Base-by-base conservation (phyloP, 2,888 invertebrate species). In the Plagodis pulveraria region DNA sequence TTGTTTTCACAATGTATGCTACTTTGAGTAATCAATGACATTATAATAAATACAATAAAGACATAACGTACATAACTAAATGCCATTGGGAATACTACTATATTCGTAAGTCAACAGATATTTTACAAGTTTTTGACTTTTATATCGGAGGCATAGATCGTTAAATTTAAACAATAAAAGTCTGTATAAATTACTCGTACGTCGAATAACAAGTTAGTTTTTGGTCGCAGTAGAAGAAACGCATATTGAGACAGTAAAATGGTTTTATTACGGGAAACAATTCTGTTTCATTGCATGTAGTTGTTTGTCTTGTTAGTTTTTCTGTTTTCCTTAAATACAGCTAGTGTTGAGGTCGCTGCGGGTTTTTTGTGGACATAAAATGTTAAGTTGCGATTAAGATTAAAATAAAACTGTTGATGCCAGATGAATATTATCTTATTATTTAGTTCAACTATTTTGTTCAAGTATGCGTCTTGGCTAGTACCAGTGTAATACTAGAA, bases 201-300 rank as follows among this genome's bases (percentile, higher is more conserved):
- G 80, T 83, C 78, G 82, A 86, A 85, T 78, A 84, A 84, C 83
- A 84, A 82, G 83, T 82, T 78, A 84, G 80, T 81, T 83, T 80
- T 82, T 78, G 74, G 78, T 72, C 79, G 71, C 72, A 71, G 77
- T 58, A 74, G 74, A 91, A 76, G 81, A 81, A 82, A 82, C 70
- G 76, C 91, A 85, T 84, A 88, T 87, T 87, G 87, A 72, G 81
- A 81, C 76, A 79, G 78, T 90, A 84, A 90, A 89, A 80, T 51
- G 63, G 56, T 87, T 89, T 88, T 86, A 91, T 81, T 83, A 80
- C 84, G 73, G 74, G 77, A 84, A 83, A 83, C 86, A 84, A 86
- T 85, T 78, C 74, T 64, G 62, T 80, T 84, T 82, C 70, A 84
- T 83, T 74, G 76, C 74, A 60, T 77, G 69, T 75, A 73, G 71